Evolutionary conservation across 2,113 vertebrate genomes (phyloP), one percentile per base, ranked within the genome.

Genomic region (Heptranchias perlo): DNA sequence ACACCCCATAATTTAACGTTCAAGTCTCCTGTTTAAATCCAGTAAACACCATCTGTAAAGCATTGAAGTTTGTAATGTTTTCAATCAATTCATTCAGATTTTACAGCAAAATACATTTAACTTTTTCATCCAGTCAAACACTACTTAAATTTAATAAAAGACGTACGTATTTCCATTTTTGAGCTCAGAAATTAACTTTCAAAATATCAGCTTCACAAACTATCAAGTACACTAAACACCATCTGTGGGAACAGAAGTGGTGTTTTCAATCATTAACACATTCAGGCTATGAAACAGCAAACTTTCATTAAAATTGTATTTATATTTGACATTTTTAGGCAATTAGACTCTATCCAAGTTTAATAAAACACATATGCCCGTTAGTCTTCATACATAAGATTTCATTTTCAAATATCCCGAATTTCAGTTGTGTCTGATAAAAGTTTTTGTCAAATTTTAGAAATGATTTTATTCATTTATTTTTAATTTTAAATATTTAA

Each of bases 11-110:
- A 95, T 73, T 69, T 14, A 95, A 67, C 44, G 31, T 69, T 95
- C 25, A 47, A 69, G 93, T 69, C 23, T 95, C 65, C 23, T 69
- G 92, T 52, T 69, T 52, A 69, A 95, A 95, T 35, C 94, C 62
- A 13, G 92, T 94, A 94, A 94, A 94, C 25, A 94, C n/a, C 21
- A 94, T 94, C 92, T 95, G 44, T 21, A 52, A 73, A 52, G 94
- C 28, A 69, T 58, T 73, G 64, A 18, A 8, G 23, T 94, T 52
- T 69, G 64, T 69, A 95, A 95, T 35, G 25, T 95, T 69, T 95
- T 69, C 25, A 95, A 95, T 95, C 94, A 95, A 31, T 95, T 94
- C n/a, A 65, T 64, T 93, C 61, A 91, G 49, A 47, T 49, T 69
- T 67, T 14, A 69, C 65, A 52, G 94, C 13, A 95, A 95, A 95